Percentiles rank a stretch among this genome's conserved stretches.
Conservation (phyloP, 1,140 invertebrate genomes). For the Laupala kohalensis region DNA sequence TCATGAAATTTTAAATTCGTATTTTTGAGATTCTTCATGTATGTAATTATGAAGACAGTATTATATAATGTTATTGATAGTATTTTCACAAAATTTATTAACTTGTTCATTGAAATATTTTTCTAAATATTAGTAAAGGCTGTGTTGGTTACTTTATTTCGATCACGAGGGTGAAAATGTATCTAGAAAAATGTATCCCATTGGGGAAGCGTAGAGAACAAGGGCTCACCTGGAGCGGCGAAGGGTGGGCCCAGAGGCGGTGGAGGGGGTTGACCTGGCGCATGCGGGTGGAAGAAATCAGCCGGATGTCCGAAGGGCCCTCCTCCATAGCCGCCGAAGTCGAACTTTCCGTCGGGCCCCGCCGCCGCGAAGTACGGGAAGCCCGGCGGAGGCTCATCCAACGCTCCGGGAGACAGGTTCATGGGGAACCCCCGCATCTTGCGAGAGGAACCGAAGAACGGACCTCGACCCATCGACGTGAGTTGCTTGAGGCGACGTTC, state of each 20-base stretch:
- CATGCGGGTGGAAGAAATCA: slow-evolving; percentile 67
- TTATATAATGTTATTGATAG: no score
- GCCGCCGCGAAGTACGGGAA: slow-evolving; percentile 71
- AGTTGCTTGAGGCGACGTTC: slow-evolving; percentile 85
- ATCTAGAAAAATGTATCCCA: no score
- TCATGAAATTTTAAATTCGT: no score
- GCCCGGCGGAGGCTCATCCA: slow-evolving; percentile 50
- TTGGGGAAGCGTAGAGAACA: no score
- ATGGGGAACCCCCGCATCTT: slow-evolving; percentile 83
- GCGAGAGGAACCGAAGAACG: slow-evolving; percentile 75
- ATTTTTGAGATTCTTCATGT: no score
- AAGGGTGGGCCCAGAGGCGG: slow-evolving; percentile 40
- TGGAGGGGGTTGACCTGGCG: slow-evolving; percentile 20
- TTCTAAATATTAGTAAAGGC: no score
- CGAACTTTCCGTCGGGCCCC: slow-evolving; percentile 69
- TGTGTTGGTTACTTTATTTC: no score
- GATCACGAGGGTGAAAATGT: no score
- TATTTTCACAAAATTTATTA: no score
- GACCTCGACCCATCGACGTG: slow-evolving; percentile 80
- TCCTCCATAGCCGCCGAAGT: slow-evolving; percentile 68
- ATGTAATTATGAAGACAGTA: no score
- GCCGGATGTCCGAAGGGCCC: slow-evolving; percentile 74
- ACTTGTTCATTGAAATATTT: no score
- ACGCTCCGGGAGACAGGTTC: slow-evolving; percentile 71
- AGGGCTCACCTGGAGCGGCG: slow-evolving; percentile 47